Conservation (phyloP, 2,888 invertebrate genomes). For the Pammene fasciana region DNA sequence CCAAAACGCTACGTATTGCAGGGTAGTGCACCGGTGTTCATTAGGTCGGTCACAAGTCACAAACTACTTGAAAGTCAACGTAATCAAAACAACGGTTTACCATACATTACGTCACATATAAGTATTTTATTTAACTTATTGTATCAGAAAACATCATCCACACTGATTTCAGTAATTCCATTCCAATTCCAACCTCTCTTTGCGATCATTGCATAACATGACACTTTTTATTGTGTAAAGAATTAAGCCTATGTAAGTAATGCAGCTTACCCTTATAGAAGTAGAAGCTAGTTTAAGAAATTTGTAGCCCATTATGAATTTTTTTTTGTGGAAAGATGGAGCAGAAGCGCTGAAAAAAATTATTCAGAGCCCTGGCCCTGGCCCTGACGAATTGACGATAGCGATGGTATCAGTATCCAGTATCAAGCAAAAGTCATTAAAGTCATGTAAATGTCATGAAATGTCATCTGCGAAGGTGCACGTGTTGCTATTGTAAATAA, state of each 20-base stretch:
- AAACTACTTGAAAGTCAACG: conserved; percentile 75
- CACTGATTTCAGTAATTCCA: conserved; percentile 1
- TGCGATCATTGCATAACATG: conserved; percentile 70
- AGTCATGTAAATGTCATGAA: conserved; percentile 43
- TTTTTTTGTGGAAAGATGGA: conserved; percentile 47
- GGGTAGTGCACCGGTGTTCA: conserved; percentile 29
- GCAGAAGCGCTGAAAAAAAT: conserved; percentile 45
- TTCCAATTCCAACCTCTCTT: conserved; percentile 27
- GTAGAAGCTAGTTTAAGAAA: conserved; percentile 73
- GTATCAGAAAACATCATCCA: neutral
- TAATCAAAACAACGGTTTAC: conserved; percentile 17
- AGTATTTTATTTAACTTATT: neutral
- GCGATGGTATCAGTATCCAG: neutral
- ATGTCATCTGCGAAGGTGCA: conserved; percentile 2
- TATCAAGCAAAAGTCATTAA: conserved; percentile 40
- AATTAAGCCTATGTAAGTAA: conserved; percentile 9
- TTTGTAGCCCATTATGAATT: conserved; percentile 71
- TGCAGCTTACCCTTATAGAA: conserved; percentile 68
- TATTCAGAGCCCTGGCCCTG: conserved; percentile 46
- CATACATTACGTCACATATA: neutral
- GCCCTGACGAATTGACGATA: conserved; percentile 67
- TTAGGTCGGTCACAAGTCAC: conserved; percentile 63
- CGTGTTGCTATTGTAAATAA: conserved; percentile 27
- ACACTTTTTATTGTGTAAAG: conserved; percentile 46
- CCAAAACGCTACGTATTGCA: conserved; percentile 13